phyloP scores from a whole-genome alignment of 2,797 vertebrate species.

The Anguilla marmorata region DNA sequence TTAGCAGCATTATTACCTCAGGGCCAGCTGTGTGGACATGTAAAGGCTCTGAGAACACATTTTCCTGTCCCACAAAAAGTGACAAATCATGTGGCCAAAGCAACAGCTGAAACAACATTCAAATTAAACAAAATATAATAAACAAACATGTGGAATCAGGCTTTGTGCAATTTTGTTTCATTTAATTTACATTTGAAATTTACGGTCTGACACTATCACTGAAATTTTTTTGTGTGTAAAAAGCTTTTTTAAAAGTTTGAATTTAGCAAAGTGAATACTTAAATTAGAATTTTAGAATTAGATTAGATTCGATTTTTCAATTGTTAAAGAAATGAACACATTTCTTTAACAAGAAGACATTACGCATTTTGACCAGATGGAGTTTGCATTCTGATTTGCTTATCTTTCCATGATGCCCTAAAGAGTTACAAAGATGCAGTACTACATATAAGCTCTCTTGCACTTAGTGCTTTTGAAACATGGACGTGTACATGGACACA shows the following conservation, averaged over 20 bases:
- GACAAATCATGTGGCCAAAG: constrained; percentile 37
- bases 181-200: not conserved
- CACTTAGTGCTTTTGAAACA: constrained; percentile 23
- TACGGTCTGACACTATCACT: not conserved
- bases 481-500: not conserved
- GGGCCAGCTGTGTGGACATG: constrained; percentile 66
- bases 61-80: constrained; percentile 58
- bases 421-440: not conserved
- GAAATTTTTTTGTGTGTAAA: not conserved
- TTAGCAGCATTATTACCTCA: constrained; percentile 63
- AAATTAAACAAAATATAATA: not conserved
- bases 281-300: not conserved
- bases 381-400: not conserved
- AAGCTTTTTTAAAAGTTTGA: not conserved
- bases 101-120: constrained; percentile 1
- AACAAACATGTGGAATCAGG: not conserved
- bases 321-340: constrained; percentile 47
- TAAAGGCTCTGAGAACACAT: constrained; percentile 59
- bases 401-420: not conserved
- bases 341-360: constrained; percentile 33
- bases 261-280: not conserved
- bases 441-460: not conserved
- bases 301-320: constrained; percentile 26
- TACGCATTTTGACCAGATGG: constrained; percentile 38
- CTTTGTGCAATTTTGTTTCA: not conserved